phyloP scores from a whole-genome alignment of 2,113 vertebrate species.

The Sakesphorus luctuosus region DNA sequence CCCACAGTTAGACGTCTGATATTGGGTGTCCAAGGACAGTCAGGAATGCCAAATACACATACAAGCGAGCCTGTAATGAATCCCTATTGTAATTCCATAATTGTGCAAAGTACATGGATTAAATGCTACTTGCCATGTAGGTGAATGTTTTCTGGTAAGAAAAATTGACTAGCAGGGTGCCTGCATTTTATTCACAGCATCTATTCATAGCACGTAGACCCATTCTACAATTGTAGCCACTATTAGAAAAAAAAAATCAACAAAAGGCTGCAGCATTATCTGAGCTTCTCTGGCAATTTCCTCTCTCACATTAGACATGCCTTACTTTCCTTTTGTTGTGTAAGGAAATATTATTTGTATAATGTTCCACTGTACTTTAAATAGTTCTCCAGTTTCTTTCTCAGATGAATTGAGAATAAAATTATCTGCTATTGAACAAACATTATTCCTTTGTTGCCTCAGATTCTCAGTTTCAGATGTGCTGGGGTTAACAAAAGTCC shows the following conservation, averaged over 20 bases:
- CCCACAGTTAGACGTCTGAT: not conserved
- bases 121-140: not conserved
- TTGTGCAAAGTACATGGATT: not conserved
- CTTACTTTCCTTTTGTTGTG: constrained; percentile 21
- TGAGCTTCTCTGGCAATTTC: constrained; percentile 36
- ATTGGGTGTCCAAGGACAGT: not conserved
- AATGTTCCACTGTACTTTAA: not conserved
- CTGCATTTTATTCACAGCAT: not conserved
- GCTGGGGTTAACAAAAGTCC: not conserved
- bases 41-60: not conserved
- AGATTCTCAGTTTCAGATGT: constrained; percentile 26
- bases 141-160: not conserved
- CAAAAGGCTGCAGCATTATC: not conserved
- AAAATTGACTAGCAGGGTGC: not conserved
- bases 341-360: not conserved
- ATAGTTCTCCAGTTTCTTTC: not conserved
- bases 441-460: not conserved
- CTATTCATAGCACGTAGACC: not conserved
- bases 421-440: not conserved
- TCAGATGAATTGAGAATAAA: not conserved
- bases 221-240: not conserved
- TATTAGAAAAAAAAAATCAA: constrained; percentile 9
- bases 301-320: not conserved
- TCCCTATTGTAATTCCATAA: not conserved
- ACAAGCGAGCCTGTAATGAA: not conserved